Conservation (phyloP, 2,888 invertebrate species). For the Ochlodes sylvanus region DNA sequence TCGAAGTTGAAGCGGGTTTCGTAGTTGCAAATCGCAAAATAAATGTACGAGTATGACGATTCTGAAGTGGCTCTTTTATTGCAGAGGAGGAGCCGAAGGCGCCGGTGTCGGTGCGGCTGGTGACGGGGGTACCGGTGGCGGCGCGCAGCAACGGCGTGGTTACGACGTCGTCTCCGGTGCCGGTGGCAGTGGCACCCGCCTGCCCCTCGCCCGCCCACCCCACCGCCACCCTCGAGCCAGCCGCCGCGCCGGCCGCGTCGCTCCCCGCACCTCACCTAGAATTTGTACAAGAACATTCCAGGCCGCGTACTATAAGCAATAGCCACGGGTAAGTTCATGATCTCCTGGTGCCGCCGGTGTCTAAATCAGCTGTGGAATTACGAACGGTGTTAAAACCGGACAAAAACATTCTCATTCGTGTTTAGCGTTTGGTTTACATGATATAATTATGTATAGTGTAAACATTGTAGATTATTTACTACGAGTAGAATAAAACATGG, state of each 20-base stretch:
- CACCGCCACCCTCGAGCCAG: conserved; percentile 51
- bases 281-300: conserved; percentile 83
- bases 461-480: too few relatives aligned
- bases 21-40: background rate
- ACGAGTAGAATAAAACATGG: too few relatives aligned
- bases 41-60: conserved; percentile 15
- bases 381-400: background rate
- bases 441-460: too few relatives aligned
- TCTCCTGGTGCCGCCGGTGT: conserved; percentile 69
- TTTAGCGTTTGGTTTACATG: too few relatives aligned
- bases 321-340: conserved; percentile 77
- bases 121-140: conserved; percentile 68
- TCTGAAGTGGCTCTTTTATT: conserved; percentile 57
- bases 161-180: conserved; percentile 54
- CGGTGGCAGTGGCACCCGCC: conserved; percentile 44
- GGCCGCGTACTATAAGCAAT: conserved; percentile 76
- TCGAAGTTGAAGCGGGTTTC: background rate
- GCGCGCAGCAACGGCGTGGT: conserved; percentile 72
- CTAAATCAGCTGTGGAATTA: conserved; percentile 67
- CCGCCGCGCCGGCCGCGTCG: conserved; percentile 50
- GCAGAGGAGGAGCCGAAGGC: conserved; percentile 82
- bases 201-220: conserved; percentile 50
- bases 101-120: conserved; percentile 73
- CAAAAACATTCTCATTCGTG: too few relatives aligned
- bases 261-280: conserved; percentile 69